Evolutionary conservation across 2,113 vertebrate genomes (phyloP), one percentile per base, ranked within the genome.

Genomic region (Ctenomys sociabilis): DNA sequence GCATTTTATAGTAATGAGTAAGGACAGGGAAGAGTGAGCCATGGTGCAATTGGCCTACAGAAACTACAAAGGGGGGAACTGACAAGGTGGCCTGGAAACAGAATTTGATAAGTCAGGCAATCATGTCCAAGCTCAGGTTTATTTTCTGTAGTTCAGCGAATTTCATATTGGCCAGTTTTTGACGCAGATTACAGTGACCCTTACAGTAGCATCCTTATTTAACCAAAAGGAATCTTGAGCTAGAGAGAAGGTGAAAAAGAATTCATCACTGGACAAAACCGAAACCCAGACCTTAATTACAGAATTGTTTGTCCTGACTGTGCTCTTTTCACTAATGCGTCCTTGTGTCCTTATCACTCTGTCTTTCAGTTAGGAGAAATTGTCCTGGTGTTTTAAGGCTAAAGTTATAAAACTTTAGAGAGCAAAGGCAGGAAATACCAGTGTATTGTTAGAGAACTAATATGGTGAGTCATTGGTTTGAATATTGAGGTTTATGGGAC

Each of bases 301-400:
- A 88, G 72, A 83, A 57, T 43, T 59, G 37, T 80, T 85, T 30
- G 59, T 52, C 28, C 54, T 70, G 37, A 54, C 14, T 63, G 17
- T 61, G 68, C 86, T 75, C 49, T 68, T 86, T 85, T 89, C 72
- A 66, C 90, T 85, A 93, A 88, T 73, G 61, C 81, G 9, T 70
- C 70, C 54, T 96, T 64, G 12, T 52, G 7, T 90, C 77, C 94
- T 94, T 92, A 81, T 93, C 88, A 68, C 16, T 35, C 37, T 16
- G 11, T 90, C 95, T 95, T 94, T 57, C 54, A 93, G 37, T 88
- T 94, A 75, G 84, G 81, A 94, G 75, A 93, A 87, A 77, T 82
- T 72, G 26, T 73, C 49, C 57, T 78, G 81, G 30, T 85, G 64
- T 90, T 49, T 72, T 64, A 75, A 59, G 83, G 21, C 81, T 96